Percentiles rank a stretch among this genome's conserved stretches.
phyloP scores from a whole-genome alignment of 1,140 invertebrate genomes.

The Pemphigus obesinymphae region DNA sequence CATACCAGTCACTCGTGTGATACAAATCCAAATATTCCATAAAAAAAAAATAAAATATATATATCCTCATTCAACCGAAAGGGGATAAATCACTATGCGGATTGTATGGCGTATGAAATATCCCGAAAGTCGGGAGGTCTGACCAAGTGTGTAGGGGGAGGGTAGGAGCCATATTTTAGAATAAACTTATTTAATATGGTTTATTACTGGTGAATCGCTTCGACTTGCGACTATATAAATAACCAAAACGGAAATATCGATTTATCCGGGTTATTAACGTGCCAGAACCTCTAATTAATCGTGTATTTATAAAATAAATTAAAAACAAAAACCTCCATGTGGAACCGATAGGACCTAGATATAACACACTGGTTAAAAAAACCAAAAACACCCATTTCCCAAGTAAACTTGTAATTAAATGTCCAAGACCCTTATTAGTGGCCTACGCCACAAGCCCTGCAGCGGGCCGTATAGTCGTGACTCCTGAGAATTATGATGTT shows the following conservation, averaged over 20 bases:
- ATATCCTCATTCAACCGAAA: not conserved
- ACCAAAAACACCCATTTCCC: not conserved
- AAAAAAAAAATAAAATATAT: not conserved
- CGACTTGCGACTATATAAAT: not conserved
- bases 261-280: not conserved
- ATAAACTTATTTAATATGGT: not conserved
- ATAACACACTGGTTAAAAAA: not conserved
- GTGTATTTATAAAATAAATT: not conserved
- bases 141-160: not conserved
- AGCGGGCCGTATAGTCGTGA: not conserved
- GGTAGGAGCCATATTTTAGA: no score
- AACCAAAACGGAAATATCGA: slow-evolving; percentile 3
- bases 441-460: not conserved
- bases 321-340: not conserved
- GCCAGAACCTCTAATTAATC: not conserved
- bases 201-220: not conserved
- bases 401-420: not conserved
- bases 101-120: not conserved
- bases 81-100: not conserved
- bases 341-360: not conserved
- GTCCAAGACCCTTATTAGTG: not conserved
- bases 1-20: not conserved
- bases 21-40: not conserved
- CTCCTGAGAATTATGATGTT: slow-evolving; percentile 3
- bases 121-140: not conserved